These are phyloP conservation scores for Myiopsitta monachus DNA, from an alignment of 2,113 vertebrate species.

Conservation along the genomic window DNA sequence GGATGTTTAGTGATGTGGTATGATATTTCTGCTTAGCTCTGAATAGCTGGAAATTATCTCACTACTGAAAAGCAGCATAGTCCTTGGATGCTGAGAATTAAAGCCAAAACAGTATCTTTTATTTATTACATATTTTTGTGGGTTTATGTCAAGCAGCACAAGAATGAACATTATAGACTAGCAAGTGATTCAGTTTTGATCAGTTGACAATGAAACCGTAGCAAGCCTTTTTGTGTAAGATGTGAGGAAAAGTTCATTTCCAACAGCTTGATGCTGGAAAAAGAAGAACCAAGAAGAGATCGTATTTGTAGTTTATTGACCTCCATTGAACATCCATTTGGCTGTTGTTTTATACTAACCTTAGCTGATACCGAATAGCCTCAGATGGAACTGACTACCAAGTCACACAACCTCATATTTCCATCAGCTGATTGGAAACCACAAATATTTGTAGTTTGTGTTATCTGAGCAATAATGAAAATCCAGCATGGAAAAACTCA, in stretches of 20 bases:
- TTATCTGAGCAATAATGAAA: slow-evolving; percentile 70
- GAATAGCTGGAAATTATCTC: slow-evolving; percentile 47
- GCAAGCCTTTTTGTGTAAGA: neutral
- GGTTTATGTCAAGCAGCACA: neutral
- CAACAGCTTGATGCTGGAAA: neutral
- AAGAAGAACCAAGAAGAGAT: neutral
- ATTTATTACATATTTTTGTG: neutral
- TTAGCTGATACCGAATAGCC: slow-evolving; percentile 49
- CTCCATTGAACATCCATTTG: neutral
- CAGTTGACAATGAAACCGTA: neutral
- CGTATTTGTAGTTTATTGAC: slow-evolving; percentile 29
- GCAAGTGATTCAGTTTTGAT: neutral
- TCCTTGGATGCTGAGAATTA: neutral
- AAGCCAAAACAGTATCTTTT: neutral
- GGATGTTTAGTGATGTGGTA: slow-evolving; percentile 63
- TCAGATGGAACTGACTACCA: neutral
- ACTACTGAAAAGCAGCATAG: neutral
- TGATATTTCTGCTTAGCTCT: slow-evolving; percentile 51
- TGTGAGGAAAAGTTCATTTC: neutral
- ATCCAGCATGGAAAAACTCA: slow-evolving; percentile 73
- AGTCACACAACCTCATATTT: slow-evolving; percentile 61
- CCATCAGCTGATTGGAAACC: slow-evolving; percentile 66
- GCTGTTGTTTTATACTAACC: slow-evolving; percentile 28
- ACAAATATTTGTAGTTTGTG: slow-evolving; percentile 72
- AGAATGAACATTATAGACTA: neutral